phyloP scores from a whole-genome alignment of 2,797 vertebrate genomes.

The Tokudaia tokunoshimensis region DNA sequence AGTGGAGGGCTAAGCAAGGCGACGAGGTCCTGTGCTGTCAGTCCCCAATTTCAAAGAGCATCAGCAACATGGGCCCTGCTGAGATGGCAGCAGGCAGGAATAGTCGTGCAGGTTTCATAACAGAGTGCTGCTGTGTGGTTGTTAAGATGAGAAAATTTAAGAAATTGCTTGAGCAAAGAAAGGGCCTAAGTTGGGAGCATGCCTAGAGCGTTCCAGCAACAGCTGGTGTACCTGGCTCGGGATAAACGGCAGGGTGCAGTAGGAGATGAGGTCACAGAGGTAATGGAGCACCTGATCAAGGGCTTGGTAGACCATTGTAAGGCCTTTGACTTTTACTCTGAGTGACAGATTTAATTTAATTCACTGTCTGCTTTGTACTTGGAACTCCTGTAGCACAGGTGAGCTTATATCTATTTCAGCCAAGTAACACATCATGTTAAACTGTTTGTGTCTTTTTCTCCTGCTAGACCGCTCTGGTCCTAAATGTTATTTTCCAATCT shows the following conservation, averaged over 20 bases:
- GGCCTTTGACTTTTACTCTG: conserved; percentile 68
- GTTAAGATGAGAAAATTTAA: neutral
- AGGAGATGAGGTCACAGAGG: neutral
- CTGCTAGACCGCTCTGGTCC: neutral
- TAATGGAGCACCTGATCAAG: neutral
- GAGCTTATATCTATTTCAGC: conserved; percentile 63
- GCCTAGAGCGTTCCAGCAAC: neutral
- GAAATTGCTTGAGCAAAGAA: conserved; percentile 4
- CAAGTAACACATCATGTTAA: conserved; percentile 63
- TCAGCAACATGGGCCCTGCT: neutral
- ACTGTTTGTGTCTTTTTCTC: conserved; percentile 55
- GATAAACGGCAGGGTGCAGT: neutral
- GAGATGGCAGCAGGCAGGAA: neutral
- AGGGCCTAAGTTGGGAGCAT: neutral
- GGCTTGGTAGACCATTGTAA: neutral
- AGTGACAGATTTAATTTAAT: conserved; percentile 74
- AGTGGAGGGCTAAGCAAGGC: neutral
- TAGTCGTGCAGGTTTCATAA: neutral
- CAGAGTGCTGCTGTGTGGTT: neutral
- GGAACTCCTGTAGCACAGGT: conserved; percentile 36
- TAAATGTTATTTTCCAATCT: conserved; percentile 62
- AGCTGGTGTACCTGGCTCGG: neutral
- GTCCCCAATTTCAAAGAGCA: neutral
- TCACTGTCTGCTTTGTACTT: conserved; percentile 43
- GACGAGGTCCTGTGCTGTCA: neutral